These are phyloP conservation scores for Labeo calbasu DNA, from an alignment of 2,797 vertebrate species.

Conservation along the genomic window DNA sequence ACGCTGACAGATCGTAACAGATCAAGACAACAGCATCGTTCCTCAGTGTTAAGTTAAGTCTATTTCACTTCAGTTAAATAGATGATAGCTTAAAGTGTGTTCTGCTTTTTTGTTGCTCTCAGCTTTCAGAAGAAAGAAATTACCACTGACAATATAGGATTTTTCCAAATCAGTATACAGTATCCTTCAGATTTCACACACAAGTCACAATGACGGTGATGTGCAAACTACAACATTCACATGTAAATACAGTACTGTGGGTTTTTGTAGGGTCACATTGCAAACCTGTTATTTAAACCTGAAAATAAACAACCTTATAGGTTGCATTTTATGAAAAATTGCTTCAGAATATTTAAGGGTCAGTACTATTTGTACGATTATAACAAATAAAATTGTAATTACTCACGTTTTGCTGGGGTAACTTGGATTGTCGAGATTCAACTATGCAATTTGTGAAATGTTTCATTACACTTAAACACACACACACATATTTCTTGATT, in stretches of 20 bases:
- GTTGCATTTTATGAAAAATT: neutral
- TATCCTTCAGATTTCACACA: constrained; percentile 1
- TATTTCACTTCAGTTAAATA: neutral
- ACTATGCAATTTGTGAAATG: neutral
- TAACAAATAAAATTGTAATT: too few species aligned
- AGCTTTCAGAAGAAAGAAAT: neutral
- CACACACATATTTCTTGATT: neutral
- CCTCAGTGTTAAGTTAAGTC: too few species aligned
- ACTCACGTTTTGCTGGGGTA: neutral
- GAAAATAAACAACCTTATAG: neutral
- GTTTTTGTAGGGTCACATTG: too few species aligned
- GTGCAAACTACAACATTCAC: neutral
- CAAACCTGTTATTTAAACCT: neutral
- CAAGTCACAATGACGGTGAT: neutral
- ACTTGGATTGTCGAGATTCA: neutral
- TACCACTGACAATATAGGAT: neutral
- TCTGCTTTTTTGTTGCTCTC: neutral
- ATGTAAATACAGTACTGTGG: neutral
- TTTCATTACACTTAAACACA: neutral
- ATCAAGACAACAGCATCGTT: neutral
- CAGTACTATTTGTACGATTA: neutral
- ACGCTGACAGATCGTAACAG: neutral
- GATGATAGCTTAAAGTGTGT: neutral
- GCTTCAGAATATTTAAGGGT: neutral
- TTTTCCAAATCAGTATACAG: neutral